phyloP scores from a whole-genome alignment of 2,888 invertebrate genomes.

The Silvanus unidentatus region DNA sequence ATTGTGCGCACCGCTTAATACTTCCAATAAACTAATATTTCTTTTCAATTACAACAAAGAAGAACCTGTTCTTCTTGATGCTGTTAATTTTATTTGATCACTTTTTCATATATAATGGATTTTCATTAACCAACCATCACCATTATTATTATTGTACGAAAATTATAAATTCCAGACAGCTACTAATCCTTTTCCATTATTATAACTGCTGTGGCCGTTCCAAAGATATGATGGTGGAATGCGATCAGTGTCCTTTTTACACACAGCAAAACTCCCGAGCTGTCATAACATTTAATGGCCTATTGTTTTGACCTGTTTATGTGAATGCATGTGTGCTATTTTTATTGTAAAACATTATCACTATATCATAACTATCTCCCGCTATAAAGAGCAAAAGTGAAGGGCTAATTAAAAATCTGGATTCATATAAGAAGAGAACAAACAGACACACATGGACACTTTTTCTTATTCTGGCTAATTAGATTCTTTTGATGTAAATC shows the following conservation, averaged over 20 bases:
- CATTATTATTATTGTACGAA: not conserved
- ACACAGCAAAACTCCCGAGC: conserved; percentile 33
- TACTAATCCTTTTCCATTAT: conserved; percentile 14
- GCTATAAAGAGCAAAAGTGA: conserved; percentile 21
- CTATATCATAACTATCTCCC: conserved; percentile 31
- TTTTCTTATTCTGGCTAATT: conserved; percentile 22
- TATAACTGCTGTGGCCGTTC: not conserved
- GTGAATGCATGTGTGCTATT: not conserved
- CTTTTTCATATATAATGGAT: conserved; percentile 25
- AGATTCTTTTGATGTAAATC: conserved; percentile 23
- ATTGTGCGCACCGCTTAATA: too few species aligned
- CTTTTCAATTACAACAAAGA: conserved; percentile 5
- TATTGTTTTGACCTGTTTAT: conserved; percentile 38
- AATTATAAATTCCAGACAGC: conserved; percentile 41
- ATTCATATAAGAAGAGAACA: conserved; percentile 20
- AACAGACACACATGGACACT: conserved; percentile 6
- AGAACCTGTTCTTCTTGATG: conserved; percentile 16
- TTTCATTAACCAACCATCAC: conserved; percentile 25
- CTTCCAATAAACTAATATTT: conserved; percentile 18
- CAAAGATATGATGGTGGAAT: conserved; percentile 29
- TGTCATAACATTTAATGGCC: conserved; percentile 43
- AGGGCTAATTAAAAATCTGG: conserved; percentile 29
- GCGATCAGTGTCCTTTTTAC: conserved; percentile 36
- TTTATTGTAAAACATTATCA: conserved; percentile 30
- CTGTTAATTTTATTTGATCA: conserved; percentile 16